Evolutionary conservation across 2,888 invertebrate species (phyloP), one percentile per base, ranked within the genome.

Genomic region (Epinotia demarniana): DNA sequence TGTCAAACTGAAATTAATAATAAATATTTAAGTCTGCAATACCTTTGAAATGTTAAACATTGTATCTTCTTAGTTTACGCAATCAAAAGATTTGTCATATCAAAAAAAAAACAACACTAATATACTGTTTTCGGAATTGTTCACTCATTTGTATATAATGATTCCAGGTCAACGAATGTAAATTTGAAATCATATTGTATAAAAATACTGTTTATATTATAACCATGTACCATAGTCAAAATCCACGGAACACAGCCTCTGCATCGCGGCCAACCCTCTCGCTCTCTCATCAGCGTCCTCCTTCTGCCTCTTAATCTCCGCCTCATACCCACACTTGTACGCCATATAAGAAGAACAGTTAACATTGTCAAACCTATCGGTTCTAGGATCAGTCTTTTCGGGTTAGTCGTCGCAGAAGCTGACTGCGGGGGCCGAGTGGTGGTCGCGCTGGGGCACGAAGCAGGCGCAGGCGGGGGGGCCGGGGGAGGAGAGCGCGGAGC

Each of bases 371-470:
- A 57, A 55, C 27, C 46, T 67, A 39, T 67, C 18, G 53, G 61
- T 60, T 72, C 66, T 75, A 78, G 71, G 39, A 77, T 78, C 78
- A 67, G 78, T 74, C 75, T 73, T 75, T 58, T 79, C 79, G 53
- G 77, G 92, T 92, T 92, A 92, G 85, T 93, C 91, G n/a, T 93
- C 95, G 83, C 94, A 95, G 86, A 96, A 95, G 19, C 95, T 91
- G 46, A 96, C 95, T n/a, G 90, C 94, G 0, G 96, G 96, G 3
- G 95, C 96, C 0, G 96, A 95, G 83, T 95, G 92, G 80, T 95
- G 95, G 82, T 91, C 92, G 60, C 92, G 79, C 1, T 85, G 91
- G 58, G 92, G 91, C 43, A 90, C 89, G 84, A 93, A 92, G 83
- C 93, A 93, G 72, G 90, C 90, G 84, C 93, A 93, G 11, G 90